Conservation (phyloP, 2,113 vertebrate genomes). For the Saguinus midas region DNA sequence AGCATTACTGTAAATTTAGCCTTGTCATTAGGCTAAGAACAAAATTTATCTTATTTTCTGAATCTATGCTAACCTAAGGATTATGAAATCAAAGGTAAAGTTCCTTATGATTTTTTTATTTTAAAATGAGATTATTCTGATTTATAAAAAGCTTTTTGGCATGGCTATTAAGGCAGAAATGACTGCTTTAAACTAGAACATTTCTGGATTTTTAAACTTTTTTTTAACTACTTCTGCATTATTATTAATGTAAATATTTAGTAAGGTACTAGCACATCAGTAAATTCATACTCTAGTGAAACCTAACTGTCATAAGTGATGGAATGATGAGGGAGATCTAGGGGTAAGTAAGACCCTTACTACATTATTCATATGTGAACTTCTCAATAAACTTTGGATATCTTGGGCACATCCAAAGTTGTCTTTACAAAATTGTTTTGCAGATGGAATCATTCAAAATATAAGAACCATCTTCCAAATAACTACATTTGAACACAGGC, state of each 20-base stretch:
- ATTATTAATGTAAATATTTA: neutral
- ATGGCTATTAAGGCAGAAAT: neutral
- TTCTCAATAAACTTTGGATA: neutral
- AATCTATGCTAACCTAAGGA: conserved; percentile 3
- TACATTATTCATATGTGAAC: neutral
- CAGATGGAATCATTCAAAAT: neutral
- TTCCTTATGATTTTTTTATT: neutral
- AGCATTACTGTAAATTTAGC: neutral
- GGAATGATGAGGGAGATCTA: neutral
- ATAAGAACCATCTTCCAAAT: neutral
- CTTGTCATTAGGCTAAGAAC: neutral
- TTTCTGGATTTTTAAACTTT: neutral
- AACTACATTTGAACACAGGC: neutral
- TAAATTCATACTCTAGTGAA: neutral
- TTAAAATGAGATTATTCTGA: neutral
- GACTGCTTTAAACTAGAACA: neutral
- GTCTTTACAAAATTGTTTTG: neutral
- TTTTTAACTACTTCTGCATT: neutral
- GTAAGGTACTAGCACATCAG: neutral
- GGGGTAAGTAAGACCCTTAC: neutral
- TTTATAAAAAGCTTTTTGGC: neutral
- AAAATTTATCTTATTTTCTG: neutral
- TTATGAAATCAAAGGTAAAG: neutral
- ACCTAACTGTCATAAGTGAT: neutral
- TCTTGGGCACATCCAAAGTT: neutral